Conservation (phyloP, 2,888 invertebrate species). For the Stenoptilia bipunctidactyla region DNA sequence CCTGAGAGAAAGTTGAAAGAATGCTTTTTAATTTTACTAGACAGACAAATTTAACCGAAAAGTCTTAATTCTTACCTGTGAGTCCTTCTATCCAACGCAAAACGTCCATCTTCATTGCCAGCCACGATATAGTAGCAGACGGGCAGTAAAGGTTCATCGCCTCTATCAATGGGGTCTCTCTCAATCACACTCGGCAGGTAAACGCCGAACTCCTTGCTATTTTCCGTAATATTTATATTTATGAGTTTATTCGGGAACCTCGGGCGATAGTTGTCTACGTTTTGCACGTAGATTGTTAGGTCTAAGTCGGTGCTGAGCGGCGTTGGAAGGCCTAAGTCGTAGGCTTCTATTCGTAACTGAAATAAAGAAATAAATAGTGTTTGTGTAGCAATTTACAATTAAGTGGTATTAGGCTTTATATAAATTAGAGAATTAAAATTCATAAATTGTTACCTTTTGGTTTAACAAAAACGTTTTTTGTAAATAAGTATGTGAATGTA, state of each 20-base stretch:
- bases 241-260: slow-evolving; percentile 83
- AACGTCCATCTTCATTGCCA: slow-evolving; percentile 81
- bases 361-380: slow-evolving; percentile 7
- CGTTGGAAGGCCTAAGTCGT: slow-evolving; percentile 89
- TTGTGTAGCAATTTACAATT: no score
- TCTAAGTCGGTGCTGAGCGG: slow-evolving; percentile 90
- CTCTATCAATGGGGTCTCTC: slow-evolving; percentile 86
- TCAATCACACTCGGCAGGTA: slow-evolving; percentile 86
- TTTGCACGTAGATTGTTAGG: slow-evolving; percentile 87
- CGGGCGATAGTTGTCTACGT: slow-evolving; percentile 91
- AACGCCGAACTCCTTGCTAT: slow-evolving; percentile 70
- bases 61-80: slow-evolving; percentile 84
- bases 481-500: no score
- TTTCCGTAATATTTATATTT: slow-evolving; percentile 80
- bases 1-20: no score
- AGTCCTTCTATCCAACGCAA: slow-evolving; percentile 78
- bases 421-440: no score
- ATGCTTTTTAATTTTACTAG: no score
- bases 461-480: no score
- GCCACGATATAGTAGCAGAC: slow-evolving; percentile 95
- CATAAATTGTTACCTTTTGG: no score
- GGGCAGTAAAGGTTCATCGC: slow-evolving; percentile 82
- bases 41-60: no score
- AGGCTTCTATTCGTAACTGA: slow-evolving; percentile 90
- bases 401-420: no score